These are phyloP conservation scores for Platycnemis pennipes DNA, from an alignment of 2,888 invertebrate species.

Conservation along the genomic window DNA sequence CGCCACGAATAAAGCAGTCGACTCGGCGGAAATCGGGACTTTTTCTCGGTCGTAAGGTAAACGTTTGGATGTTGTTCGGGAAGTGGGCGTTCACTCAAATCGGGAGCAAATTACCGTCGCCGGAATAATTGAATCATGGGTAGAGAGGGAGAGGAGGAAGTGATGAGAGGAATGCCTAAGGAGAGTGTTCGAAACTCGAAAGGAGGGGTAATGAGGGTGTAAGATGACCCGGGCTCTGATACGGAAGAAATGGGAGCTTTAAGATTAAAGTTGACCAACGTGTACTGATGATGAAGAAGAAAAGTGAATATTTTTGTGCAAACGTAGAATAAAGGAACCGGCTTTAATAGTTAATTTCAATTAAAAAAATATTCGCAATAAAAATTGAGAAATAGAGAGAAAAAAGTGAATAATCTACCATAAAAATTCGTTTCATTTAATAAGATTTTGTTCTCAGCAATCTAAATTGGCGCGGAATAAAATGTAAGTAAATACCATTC, in stretches of 20 bases:
- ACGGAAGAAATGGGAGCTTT: neutral
- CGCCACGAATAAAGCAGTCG: neutral
- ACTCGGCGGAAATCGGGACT: constrained; percentile 4
- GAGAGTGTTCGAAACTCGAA: neutral
- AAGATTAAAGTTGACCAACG: neutral
- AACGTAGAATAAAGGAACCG: too few species aligned
- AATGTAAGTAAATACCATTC: too few species aligned
- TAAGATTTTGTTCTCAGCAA: too few species aligned
- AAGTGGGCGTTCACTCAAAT: constrained; percentile 22
- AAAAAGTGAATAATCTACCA: too few species aligned
- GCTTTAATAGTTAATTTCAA: too few species aligned
- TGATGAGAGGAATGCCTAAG: neutral
- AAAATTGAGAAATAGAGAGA: too few species aligned
- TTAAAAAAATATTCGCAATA: too few species aligned
- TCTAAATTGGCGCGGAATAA: too few species aligned
- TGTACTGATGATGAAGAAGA: neutral
- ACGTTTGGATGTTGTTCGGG: neutral
- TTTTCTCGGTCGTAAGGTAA: neutral
- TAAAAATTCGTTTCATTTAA: too few species aligned
- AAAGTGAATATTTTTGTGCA: too few species aligned
- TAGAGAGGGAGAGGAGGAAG: neutral
- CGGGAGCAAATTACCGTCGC: neutral
- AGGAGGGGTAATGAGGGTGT: neutral
- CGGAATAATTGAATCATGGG: constrained; percentile 7
- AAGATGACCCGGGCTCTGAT: neutral